Evolutionary conservation across 1,140 invertebrate genomes (phyloP), one percentile per base, ranked within the genome.

Genomic region (Bombus fervidus): DNA sequence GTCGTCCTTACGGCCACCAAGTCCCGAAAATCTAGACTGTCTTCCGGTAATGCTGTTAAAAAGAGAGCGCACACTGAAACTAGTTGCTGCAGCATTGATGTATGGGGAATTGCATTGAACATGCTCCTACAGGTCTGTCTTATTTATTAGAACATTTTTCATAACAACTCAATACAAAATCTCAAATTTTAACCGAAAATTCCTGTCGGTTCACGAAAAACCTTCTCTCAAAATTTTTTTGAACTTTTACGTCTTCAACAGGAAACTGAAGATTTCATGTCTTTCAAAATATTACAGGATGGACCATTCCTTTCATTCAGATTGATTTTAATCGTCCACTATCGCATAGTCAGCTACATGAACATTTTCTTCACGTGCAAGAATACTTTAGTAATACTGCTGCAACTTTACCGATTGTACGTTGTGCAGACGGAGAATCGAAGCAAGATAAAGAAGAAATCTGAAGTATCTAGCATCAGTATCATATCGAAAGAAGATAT

Each of bases 291-390:
- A 76, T 77, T 59, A 77, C 92, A 95, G 93, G 98, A 99, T 93
- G 98, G 97, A 0, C 98, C 98, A 1, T 99, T 98, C 94, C 94
- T 98, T 5, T 97, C 96, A 0, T 98, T 99, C 90, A 95, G 98
- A 8, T 94, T 98, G 5, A 96, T 98, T 28, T 97, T 98, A 28
- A 98, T 99, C 39, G 96, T 97, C 1, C 97, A 98, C 88, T 98
- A 98, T 92, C 96, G 97, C 82, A 98, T 98, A 34, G 97, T 98
- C 73, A 98, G 97, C 90, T 98, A 98, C 92, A 98, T 98, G 97
- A 99, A 98, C 91, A 97, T 98, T 75, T 99, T 99, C 94, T 98
- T 99, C 94, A 98, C 98, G 87, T 98, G 98, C 94, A 98, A 98
- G 92, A 98, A 98, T 90, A 98, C 97, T 3, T 95, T 98, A 90